Base-by-base conservation (phyloP, 92 coral and sea anemone genomes). In the Diadumene lineata region DNA sequence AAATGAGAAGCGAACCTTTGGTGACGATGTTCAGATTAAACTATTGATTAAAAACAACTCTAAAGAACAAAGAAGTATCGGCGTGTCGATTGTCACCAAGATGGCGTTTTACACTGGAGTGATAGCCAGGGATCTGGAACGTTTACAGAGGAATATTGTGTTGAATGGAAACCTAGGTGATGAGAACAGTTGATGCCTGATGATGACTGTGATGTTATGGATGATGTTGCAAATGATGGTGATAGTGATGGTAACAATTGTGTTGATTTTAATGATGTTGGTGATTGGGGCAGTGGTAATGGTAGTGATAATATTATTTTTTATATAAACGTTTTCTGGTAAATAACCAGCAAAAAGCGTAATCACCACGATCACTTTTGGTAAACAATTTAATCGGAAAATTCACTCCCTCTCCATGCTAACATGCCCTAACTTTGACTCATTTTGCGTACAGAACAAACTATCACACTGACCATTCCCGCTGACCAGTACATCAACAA, bases 101-200 rank as follows among this genome's bases (percentile, higher is more conserved):
- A 65, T 72, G 13, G 84, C 85, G 9, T 79, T 84, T 62, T 84
- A 84, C 77, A 84, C 85, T 2, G 89, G 89, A 2, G 79, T 76
- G 16, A 44, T 77, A 34, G 51, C 51, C n/a, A 43, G 51, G 34
- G 64, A 73, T 44, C 17, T 87, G 24, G 72, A 81, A 13, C 13
- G 6, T 38, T 4, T 38, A 38, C 48, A 13, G 48, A 62, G 74
- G 18, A 50, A 80, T 7, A 51, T 90, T 31, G 22, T 27, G 1
- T 80, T 90, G 30, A 72, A 21, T 1, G 78, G 60, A 19, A 57
- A 28, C 26, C 48, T 64, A 66, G 87, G 92, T 90, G 48, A 48
- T 67, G 38, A 28, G 15, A 26, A 1, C 1, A 18, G 1, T 22
- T 25, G 1, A 58, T 3, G 11, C 11, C 19, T 38, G 48, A 13